These are phyloP conservation scores for Palythoa grandis DNA, from an alignment of 92 coral and sea anemone species.

Conservation along the genomic window DNA sequence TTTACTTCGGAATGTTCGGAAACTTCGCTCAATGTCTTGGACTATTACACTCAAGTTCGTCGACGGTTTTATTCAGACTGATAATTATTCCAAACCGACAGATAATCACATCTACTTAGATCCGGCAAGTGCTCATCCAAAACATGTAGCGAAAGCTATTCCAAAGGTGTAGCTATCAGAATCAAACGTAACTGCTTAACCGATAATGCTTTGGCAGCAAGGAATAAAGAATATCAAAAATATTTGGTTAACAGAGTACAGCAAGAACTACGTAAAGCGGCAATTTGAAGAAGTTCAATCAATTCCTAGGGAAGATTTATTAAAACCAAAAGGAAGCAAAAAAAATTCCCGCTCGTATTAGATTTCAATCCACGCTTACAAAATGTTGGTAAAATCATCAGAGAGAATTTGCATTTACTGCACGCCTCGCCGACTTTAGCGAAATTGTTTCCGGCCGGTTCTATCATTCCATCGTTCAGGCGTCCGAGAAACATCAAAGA, in stretches of 20 bases:
- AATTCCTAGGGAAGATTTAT: background rate
- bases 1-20: no score
- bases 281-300: background rate
- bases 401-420: background rate
- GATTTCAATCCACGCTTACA: background rate
- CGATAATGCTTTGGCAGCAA: background rate
- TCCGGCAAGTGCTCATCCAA: no score
- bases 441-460: conserved; percentile 7
- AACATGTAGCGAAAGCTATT: no score
- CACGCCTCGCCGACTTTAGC: background rate
- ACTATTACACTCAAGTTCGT: no score
- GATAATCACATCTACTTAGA: no score
- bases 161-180: background rate
- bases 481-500: background rate
- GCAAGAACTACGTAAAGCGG: background rate
- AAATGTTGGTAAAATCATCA: background rate
- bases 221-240: background rate
- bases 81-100: no score
- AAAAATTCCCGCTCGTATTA: background rate
- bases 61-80: no score
- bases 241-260: background rate
- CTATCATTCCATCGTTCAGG: conserved; percentile 14
- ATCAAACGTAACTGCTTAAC: background rate
- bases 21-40: no score
- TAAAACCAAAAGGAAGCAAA: background rate